Conservation (phyloP, 2,797 vertebrate genomes). For the Acanthornis magna region DNA sequence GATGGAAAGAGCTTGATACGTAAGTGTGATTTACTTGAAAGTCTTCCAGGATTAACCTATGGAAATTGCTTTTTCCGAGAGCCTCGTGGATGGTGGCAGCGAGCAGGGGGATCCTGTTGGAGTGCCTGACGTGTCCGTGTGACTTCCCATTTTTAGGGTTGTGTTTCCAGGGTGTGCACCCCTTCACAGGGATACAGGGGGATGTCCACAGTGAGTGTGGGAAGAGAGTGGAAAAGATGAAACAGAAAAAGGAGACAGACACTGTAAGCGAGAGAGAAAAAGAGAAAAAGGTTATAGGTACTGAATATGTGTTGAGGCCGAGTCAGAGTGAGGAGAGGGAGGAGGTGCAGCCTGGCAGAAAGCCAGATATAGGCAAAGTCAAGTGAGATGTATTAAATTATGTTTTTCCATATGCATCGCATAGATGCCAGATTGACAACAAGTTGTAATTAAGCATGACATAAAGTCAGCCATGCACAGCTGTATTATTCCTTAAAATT, state of each 20-base stretch:
- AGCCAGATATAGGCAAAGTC: neutral
- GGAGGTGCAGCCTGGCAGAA: neutral
- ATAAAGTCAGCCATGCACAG: conserved; percentile 1
- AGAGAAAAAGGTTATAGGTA: neutral
- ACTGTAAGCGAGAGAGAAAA: neutral
- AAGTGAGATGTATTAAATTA: neutral
- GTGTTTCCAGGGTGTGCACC: neutral
- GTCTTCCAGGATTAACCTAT: neutral
- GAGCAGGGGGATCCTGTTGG: rapidly evolving
- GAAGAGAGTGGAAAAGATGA: neutral
- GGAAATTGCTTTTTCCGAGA: neutral
- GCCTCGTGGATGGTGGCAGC: rapidly evolving
- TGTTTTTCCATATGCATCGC: neutral
- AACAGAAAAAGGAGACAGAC: neutral
- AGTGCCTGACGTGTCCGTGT: neutral
- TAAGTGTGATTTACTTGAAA: neutral
- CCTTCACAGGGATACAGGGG: rapidly evolving
- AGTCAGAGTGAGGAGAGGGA: neutral
- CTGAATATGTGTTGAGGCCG: neutral
- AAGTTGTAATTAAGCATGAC: conserved; percentile 1
- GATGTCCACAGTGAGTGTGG: neutral
- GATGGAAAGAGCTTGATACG: neutral
- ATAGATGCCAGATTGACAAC: neutral
- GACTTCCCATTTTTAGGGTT: neutral
- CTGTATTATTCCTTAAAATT: conserved; percentile 51